Percentiles rank a stretch among this genome's conserved stretches.
Conservation (phyloP, 2,888 invertebrate genomes). For the Phasia obesa region DNA sequence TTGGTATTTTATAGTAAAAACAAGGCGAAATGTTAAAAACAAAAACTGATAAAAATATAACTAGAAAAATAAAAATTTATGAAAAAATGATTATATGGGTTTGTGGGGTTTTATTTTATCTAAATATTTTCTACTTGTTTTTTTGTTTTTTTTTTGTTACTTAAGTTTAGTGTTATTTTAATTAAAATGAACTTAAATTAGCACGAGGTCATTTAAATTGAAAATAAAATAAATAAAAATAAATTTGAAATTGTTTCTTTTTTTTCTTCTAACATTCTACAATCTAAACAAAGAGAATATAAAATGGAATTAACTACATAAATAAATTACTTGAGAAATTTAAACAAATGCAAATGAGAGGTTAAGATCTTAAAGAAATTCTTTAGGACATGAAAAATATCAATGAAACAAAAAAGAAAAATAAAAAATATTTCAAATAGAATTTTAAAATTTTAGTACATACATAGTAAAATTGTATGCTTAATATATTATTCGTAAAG, state of each 20-base stretch:
- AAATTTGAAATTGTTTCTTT: constrained; percentile 23
- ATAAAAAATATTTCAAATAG: too few species aligned
- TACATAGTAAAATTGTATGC: too few species aligned
- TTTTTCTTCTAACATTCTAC: constrained; percentile 10
- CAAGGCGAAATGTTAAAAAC: constrained; percentile 29
- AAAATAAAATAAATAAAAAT: constrained; percentile 71
- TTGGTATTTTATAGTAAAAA: constrained; percentile 22
- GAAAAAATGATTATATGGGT: constrained; percentile 49
- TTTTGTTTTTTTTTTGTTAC: too few species aligned
- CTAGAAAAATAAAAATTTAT: constrained; percentile 35
- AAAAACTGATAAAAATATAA: constrained; percentile 7
- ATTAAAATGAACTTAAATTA: constrained; percentile 82
- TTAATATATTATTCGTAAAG: too few species aligned
- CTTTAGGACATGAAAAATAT: background rate
- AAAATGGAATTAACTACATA: constrained; percentile 15
- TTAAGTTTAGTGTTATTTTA: constrained; percentile 73
- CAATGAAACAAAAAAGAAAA: too few species aligned
- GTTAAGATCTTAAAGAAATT: background rate
- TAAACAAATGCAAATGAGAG: constrained; percentile 5
- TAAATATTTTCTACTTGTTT: constrained; percentile 30
- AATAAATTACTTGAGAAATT: constrained; percentile 20
- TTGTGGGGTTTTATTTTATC: constrained; percentile 58
- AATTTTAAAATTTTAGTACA: too few species aligned
- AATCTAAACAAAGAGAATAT: constrained; percentile 14
- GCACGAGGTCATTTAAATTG: constrained; percentile 81